These are phyloP conservation scores for Harpegnathos saltator DNA, from an alignment of 1,140 invertebrate genomes.

Conservation along the genomic window DNA sequence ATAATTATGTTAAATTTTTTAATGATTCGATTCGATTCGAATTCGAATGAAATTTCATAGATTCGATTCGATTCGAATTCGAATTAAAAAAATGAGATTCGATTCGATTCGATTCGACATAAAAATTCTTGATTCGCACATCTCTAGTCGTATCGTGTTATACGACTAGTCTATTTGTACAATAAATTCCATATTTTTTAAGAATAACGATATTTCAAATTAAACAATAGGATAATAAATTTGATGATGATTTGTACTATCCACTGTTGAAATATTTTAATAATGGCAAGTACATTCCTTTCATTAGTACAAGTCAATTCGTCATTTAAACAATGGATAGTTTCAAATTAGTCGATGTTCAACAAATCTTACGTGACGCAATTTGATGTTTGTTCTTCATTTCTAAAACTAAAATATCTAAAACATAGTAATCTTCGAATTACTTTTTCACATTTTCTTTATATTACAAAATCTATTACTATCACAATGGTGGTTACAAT, in stretches of 20 bases:
- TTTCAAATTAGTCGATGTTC: conserved; percentile 19
- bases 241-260: conserved; percentile 19
- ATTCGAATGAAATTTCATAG: too few relatives aligned
- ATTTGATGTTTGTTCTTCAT: conserved; percentile 55
- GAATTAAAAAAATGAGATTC: too few relatives aligned
- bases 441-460: background rate
- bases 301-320: conserved; percentile 22
- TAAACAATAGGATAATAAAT: background rate
- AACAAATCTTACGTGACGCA: conserved; percentile 25
- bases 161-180: too few relatives aligned
- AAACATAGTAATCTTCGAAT: conserved; percentile 5
- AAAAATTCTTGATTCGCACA: too few relatives aligned
- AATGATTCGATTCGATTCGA: too few relatives aligned
- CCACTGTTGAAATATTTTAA: conserved; percentile 6
- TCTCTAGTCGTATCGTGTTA: too few relatives aligned
- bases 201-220: background rate
- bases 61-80: too few relatives aligned
- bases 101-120: too few relatives aligned
- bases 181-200: background rate
- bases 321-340: conserved; percentile 30
- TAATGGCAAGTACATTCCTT: background rate
- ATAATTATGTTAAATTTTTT: too few relatives aligned
- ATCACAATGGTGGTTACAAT: conserved; percentile 38
- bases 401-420: conserved; percentile 43
- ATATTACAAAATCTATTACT: conserved; percentile 45